Conservation (phyloP, 92 coral and sea anemone genomes). For the Epizoanthus fatuus region DNA sequence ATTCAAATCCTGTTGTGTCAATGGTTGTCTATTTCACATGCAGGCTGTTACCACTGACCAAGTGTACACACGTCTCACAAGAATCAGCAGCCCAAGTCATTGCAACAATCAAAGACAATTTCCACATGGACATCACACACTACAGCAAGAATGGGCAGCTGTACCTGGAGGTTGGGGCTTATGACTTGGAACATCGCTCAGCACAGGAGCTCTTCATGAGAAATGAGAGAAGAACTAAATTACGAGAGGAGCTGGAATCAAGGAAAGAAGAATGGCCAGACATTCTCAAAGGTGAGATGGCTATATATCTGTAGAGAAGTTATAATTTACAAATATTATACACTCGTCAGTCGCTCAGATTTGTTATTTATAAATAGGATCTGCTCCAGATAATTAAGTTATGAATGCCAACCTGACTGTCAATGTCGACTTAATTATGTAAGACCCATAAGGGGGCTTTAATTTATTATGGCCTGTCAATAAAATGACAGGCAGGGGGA, state of each 20-base stretch:
- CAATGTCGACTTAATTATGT: too few species aligned
- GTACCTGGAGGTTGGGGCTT: conserved; percentile 90
- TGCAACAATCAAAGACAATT: conserved; percentile 80
- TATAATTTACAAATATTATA: too few species aligned
- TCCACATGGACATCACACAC: conserved; percentile 91
- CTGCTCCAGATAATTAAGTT: too few species aligned
- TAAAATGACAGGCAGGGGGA: too few species aligned
- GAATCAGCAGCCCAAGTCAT: conserved; percentile 71
- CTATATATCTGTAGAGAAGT: background rate
- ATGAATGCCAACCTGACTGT: too few species aligned
- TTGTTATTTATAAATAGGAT: too few species aligned
- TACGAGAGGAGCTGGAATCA: conserved; percentile 81
- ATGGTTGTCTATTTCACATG: background rate
- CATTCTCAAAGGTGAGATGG: conserved; percentile 77
- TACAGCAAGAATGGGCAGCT: conserved; percentile 96
- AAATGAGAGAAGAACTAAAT: conserved; percentile 88
- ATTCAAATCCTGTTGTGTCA: background rate
- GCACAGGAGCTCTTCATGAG: conserved; percentile 96
- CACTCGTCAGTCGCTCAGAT: too few species aligned
- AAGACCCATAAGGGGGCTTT: too few species aligned
- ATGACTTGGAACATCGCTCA: conserved; percentile 93
- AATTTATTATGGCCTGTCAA: too few species aligned
- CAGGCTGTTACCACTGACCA: conserved; percentile 76
- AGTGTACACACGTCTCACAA: conserved; percentile 87
- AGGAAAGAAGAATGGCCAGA: conserved; percentile 91